Percentiles rank a stretch among this genome's conserved stretches.
phyloP scores from a whole-genome alignment of 2,888 invertebrate species.

The Dolomedes plantarius region DNA sequence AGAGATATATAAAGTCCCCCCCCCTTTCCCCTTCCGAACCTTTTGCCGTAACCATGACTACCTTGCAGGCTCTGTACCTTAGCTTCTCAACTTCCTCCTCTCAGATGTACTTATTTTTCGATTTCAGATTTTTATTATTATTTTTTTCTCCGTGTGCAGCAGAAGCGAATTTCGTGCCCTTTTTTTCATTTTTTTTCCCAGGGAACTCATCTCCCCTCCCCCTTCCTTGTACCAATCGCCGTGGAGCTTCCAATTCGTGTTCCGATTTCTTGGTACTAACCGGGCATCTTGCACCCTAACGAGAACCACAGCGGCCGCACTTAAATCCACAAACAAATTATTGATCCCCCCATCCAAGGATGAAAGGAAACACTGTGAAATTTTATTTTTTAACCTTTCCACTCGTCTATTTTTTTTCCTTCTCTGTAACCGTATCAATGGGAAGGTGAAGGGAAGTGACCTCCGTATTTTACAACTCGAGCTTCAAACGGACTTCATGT shows the following conservation, averaged over 20 bases:
- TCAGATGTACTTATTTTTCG: slow-evolving; percentile 71
- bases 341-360: slow-evolving; percentile 44
- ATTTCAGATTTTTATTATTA: slow-evolving; percentile 59
- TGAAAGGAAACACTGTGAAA: background rate
- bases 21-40: slow-evolving; percentile 10
- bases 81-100: slow-evolving; percentile 70
- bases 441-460: background rate
- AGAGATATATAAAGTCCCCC: too few relatives aligned
- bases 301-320: slow-evolving; percentile 68
- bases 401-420: background rate
- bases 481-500: too few relatives aligned
- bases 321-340: slow-evolving; percentile 70
- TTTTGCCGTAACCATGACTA: slow-evolving; percentile 65
- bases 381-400: slow-evolving; percentile 24
- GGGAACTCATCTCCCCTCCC: background rate
- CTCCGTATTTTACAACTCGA: background rate
- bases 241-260: slow-evolving; percentile 43
- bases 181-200: background rate
- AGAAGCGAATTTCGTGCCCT: background rate
- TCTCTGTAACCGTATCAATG: background rate
- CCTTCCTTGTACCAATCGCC: background rate
- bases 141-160: slow-evolving; percentile 23
- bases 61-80: slow-evolving; percentile 54
- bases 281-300: slow-evolving; percentile 66
- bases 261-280: slow-evolving; percentile 53